phyloP scores from a whole-genome alignment of 2,888 invertebrate genomes.

The Epinotia brunnichana region DNA sequence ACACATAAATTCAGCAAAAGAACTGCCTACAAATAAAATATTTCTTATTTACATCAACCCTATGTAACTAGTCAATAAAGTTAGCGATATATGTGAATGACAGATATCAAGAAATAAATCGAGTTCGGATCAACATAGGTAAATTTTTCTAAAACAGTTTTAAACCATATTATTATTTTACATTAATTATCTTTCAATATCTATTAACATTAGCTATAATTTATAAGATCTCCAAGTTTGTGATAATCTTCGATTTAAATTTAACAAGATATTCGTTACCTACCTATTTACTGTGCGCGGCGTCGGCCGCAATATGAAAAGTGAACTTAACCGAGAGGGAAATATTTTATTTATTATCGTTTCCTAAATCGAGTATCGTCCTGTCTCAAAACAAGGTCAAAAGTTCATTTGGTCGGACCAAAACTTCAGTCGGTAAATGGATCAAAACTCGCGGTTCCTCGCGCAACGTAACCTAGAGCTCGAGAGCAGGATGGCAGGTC shows the following conservation, averaged over 20 bases:
- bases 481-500: constrained; percentile 43
- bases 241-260: constrained; percentile 79
- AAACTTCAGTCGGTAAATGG: constrained; percentile 82
- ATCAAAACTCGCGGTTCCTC: constrained; percentile 70
- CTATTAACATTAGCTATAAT: constrained; percentile 83
- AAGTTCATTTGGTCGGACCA: constrained; percentile 84
- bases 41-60: constrained; percentile 75
- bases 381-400: constrained; percentile 80
- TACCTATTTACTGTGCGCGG: constrained; percentile 76
- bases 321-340: constrained; percentile 73
- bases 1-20: constrained; percentile 75
- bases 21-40: constrained; percentile 71
- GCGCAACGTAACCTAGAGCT: constrained; percentile 52
- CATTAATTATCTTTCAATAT: constrained; percentile 77
- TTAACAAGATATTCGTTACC: constrained; percentile 82
- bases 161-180: constrained; percentile 78
- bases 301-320: constrained; percentile 68
- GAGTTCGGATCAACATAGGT: constrained; percentile 80
- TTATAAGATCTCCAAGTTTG: constrained; percentile 80
- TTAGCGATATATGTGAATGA: constrained; percentile 72
- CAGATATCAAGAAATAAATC: constrained; percentile 72
- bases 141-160: constrained; percentile 83
- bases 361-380: constrained; percentile 77
- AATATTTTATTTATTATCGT: constrained; percentile 70
- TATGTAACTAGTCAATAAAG: constrained; percentile 75